Conservation (phyloP, 2,797 vertebrate genomes). For the Cryptoblepharus egeriae region DNA sequence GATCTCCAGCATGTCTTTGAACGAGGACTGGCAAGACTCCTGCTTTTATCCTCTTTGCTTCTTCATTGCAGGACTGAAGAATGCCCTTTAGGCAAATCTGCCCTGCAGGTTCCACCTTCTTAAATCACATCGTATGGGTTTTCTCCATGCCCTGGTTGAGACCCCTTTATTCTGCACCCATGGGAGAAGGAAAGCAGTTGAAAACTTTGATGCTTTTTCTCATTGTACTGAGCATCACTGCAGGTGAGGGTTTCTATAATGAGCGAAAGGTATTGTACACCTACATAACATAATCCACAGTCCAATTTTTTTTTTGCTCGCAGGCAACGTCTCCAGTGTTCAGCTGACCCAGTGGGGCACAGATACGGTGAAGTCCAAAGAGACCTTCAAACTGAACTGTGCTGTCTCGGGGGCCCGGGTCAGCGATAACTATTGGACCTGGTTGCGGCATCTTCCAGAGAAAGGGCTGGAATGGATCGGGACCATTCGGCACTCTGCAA, state of each 20-base stretch:
- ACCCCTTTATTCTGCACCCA: background rate
- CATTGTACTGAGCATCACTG: background rate
- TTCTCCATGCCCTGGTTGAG: background rate
- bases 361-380: background rate
- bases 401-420: slow-evolving; percentile 8
- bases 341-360: background rate
- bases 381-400: slow-evolving; percentile 13
- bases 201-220: background rate
- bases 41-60: background rate
- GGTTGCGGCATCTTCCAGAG: slow-evolving; percentile 7
- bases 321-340: background rate
- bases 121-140: background rate
- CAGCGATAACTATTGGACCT: fast-evolving
- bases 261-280: no score
- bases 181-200: background rate
- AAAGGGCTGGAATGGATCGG: slow-evolving; percentile 33
- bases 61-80: background rate
- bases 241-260: background rate
- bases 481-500: background rate
- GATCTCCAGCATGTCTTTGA: background rate
- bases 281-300: no score
- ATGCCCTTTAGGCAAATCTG: background rate
- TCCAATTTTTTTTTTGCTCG: background rate
- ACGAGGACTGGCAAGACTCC: background rate
- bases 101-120: background rate